Percentiles rank a stretch among this genome's conserved stretches.
phyloP scores from a whole-genome alignment of 2,888 invertebrate species.

The Ctenicera cuprea region DNA sequence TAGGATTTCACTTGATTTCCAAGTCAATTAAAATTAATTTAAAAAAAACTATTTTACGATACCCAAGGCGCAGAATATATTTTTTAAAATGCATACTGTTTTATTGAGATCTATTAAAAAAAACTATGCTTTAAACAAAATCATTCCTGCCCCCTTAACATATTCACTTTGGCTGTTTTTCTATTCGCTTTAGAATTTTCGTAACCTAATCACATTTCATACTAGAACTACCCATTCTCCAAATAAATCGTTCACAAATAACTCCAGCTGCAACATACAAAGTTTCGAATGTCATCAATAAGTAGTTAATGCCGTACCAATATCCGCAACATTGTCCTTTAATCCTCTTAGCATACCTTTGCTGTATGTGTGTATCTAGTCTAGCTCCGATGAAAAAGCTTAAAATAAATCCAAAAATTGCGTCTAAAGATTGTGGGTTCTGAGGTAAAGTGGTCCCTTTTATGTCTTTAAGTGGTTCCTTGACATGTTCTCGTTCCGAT shows the following conservation, averaged over 20 bases:
- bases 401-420: constrained; percentile 58
- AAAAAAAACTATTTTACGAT: no score
- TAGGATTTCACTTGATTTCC: no score
- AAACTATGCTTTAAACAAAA: no score
- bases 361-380: constrained; percentile 35
- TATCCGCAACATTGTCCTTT: constrained; percentile 58
- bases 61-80: no score
- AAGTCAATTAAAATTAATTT: no score
- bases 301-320: constrained; percentile 55
- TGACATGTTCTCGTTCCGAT: constrained; percentile 59
- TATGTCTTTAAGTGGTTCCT: constrained; percentile 59
- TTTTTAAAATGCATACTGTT: no score
- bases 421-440: constrained; percentile 54
- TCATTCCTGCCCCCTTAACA: not conserved
- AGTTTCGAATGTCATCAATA: constrained; percentile 55
- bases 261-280: constrained; percentile 53
- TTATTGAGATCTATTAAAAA: no score
- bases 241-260: constrained; percentile 40
- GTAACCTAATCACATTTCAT: constrained; percentile 51
- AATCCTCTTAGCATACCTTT: constrained; percentile 57
- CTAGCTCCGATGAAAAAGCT: constrained; percentile 32
- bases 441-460: constrained; percentile 57
- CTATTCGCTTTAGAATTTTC: not conserved
- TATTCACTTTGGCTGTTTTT: not conserved
- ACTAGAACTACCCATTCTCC: constrained; percentile 33